These are phyloP conservation scores for Actenoides lindsayi DNA, from an alignment of 2,113 vertebrate genomes.

Conservation along the genomic window DNA sequence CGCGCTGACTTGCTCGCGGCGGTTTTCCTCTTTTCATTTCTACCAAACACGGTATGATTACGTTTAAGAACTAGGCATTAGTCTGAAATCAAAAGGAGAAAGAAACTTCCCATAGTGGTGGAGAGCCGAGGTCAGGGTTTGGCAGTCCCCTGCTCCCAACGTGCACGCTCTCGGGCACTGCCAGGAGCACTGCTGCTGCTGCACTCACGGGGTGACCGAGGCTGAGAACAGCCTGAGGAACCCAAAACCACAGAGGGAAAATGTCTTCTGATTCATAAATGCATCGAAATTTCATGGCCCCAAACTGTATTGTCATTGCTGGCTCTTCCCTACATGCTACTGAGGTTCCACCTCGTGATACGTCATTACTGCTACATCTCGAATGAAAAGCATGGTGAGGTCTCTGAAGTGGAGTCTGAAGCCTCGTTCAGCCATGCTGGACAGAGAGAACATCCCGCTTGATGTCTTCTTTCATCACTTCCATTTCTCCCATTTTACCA, in stretches of 20 bases:
- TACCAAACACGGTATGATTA: background rate
- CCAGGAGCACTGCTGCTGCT: background rate
- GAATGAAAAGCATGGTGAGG: background rate
- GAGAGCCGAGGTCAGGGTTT: background rate
- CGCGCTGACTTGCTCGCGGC: background rate
- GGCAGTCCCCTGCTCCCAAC: background rate
- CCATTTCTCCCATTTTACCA: background rate
- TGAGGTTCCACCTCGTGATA: background rate
- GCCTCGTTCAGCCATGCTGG: background rate
- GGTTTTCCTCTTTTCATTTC: background rate
- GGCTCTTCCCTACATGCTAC: background rate
- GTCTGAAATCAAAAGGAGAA: background rate
- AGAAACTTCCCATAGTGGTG: background rate
- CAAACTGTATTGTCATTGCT: background rate
- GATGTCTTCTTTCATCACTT: constrained; percentile 22
- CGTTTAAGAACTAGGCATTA: background rate
- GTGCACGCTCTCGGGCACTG: background rate
- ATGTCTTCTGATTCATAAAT: background rate
- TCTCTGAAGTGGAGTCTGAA: background rate
- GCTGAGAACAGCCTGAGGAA: background rate
- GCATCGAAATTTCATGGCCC: background rate
- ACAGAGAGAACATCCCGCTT: background rate
- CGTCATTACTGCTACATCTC: background rate
- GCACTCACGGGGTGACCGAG: fast-evolving
- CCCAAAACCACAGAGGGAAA: background rate